Percentiles rank a stretch among this genome's conserved stretches.
phyloP scores from a whole-genome alignment of 2,113 vertebrate species.

The Platichthys stellatus region DNA sequence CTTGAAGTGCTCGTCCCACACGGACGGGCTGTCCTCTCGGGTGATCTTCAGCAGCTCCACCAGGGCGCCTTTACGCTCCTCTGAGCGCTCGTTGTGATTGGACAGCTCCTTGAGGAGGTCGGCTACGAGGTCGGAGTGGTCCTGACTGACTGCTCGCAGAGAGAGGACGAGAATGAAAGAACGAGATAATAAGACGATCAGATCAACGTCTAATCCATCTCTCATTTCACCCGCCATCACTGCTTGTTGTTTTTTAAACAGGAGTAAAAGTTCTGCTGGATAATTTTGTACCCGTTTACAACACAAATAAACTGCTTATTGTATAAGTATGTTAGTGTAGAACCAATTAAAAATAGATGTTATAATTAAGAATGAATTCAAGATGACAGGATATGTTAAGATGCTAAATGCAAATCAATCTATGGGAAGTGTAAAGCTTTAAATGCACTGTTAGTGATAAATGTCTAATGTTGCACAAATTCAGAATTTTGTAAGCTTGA shows the following conservation, averaged over 20 bases:
- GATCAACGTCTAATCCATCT: not conserved
- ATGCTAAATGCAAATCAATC: not conserved
- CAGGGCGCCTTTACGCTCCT: constrained; percentile 93
- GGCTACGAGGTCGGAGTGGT: constrained; percentile 94
- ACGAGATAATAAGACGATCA: not conserved
- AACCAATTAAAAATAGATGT: not conserved
- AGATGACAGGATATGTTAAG: not conserved
- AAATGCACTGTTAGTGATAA: not conserved
- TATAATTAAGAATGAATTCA: not conserved
- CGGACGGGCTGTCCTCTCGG: constrained; percentile 91
- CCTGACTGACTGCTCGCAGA: constrained; percentile 82
- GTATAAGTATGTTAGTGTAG: not conserved
- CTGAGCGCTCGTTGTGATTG: constrained; percentile 95
- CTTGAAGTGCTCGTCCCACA: constrained; percentile 99
- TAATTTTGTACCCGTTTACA: not conserved
- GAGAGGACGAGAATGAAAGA: constrained; percentile 28
- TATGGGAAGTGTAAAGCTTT: too few species aligned
- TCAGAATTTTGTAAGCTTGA: not conserved
- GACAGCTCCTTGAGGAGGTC: constrained; percentile 98
- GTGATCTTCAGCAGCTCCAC: constrained; percentile 97
- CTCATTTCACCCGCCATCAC: not conserved
- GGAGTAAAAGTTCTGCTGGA: not conserved
- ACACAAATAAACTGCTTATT: not conserved
- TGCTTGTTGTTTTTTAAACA: too few species aligned
- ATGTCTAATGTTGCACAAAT: not conserved